Evolutionary conservation across 2,113 vertebrate genomes (phyloP), one percentile per base, ranked within the genome.

Genomic region (Morone saxatilis): DNA sequence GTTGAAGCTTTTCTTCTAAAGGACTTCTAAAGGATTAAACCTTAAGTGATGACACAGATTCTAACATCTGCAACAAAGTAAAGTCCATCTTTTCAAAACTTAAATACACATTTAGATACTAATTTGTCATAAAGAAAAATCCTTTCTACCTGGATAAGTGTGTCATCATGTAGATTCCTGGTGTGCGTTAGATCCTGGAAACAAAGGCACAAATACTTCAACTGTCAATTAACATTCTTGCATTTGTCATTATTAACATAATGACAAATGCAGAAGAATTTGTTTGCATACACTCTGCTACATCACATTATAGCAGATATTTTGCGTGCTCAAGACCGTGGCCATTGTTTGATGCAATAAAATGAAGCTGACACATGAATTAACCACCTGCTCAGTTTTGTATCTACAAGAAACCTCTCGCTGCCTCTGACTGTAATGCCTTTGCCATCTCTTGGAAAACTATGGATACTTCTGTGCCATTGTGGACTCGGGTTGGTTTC

Each of bases 401-500:
- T 16, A n/a, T 25, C 31, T 4, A 13, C 31, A 38, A 60, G 31
- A 54, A 62, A 45, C 56, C 22, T 53, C 20, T 57, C 45, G 3
- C 17, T 77, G 36, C 12, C 40, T 19, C 19, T 57, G 22, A 5
- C 6, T 17, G 12, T 51, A 51, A 66, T 45, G 45, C 40, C 3
- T 48, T 59, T 16, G 11, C 40, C 40, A 40, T 48, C 20, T 19
- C 60, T 36, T 76, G 0, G 67, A 53, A 31, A 31, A 31, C 45
- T 47, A 47, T 4, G 45, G 11, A 31, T 9, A 40, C 11, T 17
- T 78, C 57, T 57, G 41, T 81, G 70, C 45, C 40, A 41, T 45
- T 59, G 62, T 62, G 59, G 1, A 68, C 8, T 62, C 57, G 61
- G 61, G 57, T 83, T 72, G 25, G 54, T 72, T 76, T 77, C 22